Evolutionary conservation across 2,113 vertebrate genomes (phyloP).

Genomic region (Pelecanoides urinatrix): DNA sequence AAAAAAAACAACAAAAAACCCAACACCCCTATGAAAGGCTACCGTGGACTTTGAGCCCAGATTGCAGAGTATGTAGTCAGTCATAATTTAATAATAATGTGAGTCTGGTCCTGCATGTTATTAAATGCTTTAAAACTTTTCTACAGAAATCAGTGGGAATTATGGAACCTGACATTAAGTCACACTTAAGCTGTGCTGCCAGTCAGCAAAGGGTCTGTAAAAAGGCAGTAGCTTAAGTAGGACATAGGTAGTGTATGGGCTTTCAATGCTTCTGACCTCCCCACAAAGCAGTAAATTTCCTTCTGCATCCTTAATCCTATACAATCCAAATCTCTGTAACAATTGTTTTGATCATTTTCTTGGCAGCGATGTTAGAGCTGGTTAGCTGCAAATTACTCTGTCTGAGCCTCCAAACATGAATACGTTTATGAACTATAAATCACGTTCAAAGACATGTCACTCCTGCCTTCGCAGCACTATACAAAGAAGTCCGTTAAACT

Average conservation of each 20-base stretch:
- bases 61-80: background rate
- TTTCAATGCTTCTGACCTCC: background rate
- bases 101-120: background rate
- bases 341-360: slow-evolving; percentile 52
- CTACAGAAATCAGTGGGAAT: background rate
- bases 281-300: background rate
- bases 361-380: slow-evolving; percentile 18
- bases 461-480: background rate
- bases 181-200: background rate
- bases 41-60: background rate
- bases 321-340: slow-evolving; percentile 28
- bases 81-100: background rate
- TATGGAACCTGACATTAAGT: background rate
- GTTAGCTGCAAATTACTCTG: slow-evolving; percentile 37
- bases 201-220: background rate
- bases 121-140: background rate
- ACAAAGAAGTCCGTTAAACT: slow-evolving; percentile 36
- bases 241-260: background rate
- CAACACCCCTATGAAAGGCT: background rate
- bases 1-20: too few relatives aligned
- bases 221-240: background rate
- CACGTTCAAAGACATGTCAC: slow-evolving; percentile 37
- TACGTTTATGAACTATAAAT: slow-evolving; percentile 15
- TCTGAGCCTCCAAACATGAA: slow-evolving; percentile 8
- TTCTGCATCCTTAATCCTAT: slow-evolving; percentile 2